Conservation (phyloP, 2,113 vertebrate genomes). For the Rhinopomastus cyanomelas region DNA sequence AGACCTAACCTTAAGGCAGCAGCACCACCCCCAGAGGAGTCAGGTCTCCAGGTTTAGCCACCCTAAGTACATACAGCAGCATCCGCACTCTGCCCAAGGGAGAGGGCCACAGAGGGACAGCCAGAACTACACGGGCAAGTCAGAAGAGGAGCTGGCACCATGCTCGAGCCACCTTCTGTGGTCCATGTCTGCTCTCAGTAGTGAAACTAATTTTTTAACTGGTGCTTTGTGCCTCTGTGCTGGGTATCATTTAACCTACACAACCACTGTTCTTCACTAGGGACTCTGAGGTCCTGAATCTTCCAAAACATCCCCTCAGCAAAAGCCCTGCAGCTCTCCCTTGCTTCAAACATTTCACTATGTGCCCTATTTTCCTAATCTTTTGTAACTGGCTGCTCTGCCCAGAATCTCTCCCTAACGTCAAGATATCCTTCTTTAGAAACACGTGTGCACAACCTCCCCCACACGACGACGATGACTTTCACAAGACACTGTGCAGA, state of each 20-base stretch:
- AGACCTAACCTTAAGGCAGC: background rate
- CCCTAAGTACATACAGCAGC: background rate
- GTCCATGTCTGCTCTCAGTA: background rate
- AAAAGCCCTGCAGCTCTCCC: background rate
- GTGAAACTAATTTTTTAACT: background rate
- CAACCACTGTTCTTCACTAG: background rate
- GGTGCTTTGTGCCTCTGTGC: too few relatives aligned
- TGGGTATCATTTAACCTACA: background rate
- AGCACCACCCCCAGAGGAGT: accelerated
- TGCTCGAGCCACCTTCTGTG: background rate
- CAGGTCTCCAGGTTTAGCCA: background rate
- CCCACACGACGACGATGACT: background rate
- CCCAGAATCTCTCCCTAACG: background rate
- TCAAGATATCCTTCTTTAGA: background rate
- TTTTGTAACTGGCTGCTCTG: background rate
- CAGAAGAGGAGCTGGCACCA: background rate
- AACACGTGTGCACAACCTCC: background rate
- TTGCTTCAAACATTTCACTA: background rate
- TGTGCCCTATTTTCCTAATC: background rate
- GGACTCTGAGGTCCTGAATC: background rate
- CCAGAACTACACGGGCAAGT: background rate
- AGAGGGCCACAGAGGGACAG: accelerated
- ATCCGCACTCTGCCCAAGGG: background rate
- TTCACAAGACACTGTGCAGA: background rate
- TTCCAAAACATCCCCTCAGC: background rate